Conservation (phyloP, 92 coral and sea anemone genomes). For the Blastomussa wellsi region DNA sequence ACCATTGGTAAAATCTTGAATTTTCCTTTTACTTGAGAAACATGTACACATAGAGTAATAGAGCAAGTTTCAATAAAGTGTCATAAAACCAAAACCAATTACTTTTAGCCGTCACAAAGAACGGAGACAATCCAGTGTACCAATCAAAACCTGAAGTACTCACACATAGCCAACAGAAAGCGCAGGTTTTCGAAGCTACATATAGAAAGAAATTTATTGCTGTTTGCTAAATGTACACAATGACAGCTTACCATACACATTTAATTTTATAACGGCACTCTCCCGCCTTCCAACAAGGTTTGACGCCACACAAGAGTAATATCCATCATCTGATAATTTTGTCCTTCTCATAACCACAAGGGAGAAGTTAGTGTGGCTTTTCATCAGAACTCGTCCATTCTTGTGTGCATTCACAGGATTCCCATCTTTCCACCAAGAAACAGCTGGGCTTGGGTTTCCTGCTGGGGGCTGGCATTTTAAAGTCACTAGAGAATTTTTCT, state of each 20-base stretch:
- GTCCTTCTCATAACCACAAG: conserved; percentile 5
- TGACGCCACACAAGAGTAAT: conserved; percentile 26
- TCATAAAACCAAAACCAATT: no score
- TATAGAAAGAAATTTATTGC: no score
- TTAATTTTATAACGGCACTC: conserved; percentile 14
- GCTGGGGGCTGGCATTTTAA: conserved; percentile 26
- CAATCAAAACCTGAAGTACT: no score
- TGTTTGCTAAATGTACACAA: background rate
- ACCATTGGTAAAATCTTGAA: no score
- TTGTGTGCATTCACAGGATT: background rate
- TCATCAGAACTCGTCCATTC: background rate
- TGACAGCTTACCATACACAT: conserved; percentile 32
- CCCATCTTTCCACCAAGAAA: conserved; percentile 45
- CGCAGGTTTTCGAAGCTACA: no score
- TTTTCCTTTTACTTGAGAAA: no score
- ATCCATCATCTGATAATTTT: conserved; percentile 12
- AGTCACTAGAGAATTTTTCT: background rate
- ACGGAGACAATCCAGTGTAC: no score
- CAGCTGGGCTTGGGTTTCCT: conserved; percentile 37
- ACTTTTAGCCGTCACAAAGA: no score
- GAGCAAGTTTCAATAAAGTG: no score
- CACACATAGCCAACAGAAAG: no score
- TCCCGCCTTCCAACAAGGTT: conserved; percentile 16
- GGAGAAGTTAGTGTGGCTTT: background rate
- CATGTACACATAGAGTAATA: no score